phyloP scores from a whole-genome alignment of 2,888 invertebrate genomes.

The Argyresthia albistria region DNA sequence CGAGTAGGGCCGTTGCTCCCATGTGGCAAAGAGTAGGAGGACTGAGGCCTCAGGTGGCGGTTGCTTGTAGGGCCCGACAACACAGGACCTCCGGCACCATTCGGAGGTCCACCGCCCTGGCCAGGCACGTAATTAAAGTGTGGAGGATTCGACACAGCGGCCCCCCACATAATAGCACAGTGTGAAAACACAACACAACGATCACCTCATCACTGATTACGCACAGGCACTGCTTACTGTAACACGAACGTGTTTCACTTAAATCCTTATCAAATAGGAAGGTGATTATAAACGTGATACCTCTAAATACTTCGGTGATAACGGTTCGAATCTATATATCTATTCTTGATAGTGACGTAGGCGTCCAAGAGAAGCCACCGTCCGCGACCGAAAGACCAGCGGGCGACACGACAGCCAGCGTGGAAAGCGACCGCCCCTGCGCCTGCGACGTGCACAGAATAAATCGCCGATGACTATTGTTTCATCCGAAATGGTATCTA shows the following conservation, averaged over 20 bases:
- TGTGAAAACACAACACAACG: constrained; percentile 18
- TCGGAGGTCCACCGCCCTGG: constrained; percentile 35
- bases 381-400: constrained; percentile 57
- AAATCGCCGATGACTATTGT: constrained; percentile 58
- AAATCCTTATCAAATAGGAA: constrained; percentile 42
- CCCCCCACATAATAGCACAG: constrained; percentile 61
- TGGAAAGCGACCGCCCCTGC: constrained; percentile 66
- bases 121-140: constrained; percentile 61
- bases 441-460: constrained; percentile 60
- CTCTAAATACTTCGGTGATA: constrained; percentile 35
- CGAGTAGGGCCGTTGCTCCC: constrained; percentile 68
- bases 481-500: constrained; percentile 41
- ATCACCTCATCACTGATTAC: constrained; percentile 48
- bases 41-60: constrained; percentile 54
- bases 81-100: constrained; percentile 50
- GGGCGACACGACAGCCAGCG: constrained; percentile 43
- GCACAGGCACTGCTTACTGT: constrained; percentile 37
- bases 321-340: constrained; percentile 27
- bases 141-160: constrained; percentile 58
- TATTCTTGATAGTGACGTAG: constrained; percentile 22
- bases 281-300: constrained; percentile 44
- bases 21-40: constrained; percentile 69
- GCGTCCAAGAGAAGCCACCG: constrained; percentile 41
- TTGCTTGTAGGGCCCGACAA: constrained; percentile 29
- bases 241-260: constrained; percentile 36